Evolutionary conservation across 2,888 invertebrate species (phyloP).

Genomic region (Andrena dorsata): DNA sequence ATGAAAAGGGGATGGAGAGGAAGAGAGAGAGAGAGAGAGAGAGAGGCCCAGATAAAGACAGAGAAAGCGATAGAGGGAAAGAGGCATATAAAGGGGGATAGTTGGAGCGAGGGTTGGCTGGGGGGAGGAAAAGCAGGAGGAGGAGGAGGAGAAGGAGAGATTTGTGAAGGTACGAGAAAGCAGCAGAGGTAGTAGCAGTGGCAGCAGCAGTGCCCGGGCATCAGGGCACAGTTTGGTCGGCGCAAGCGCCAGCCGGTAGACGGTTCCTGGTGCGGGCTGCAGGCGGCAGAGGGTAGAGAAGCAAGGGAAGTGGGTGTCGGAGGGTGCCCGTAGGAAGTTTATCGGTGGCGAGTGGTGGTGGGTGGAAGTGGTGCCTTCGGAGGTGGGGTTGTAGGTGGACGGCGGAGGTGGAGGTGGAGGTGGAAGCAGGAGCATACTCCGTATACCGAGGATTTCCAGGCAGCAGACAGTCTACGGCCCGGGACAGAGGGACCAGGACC

Average conservation of each 20-base stretch:
- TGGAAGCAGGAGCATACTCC: slow-evolving; percentile 73
- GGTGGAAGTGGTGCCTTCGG: slow-evolving; percentile 57
- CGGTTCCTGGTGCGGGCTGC: slow-evolving; percentile 72
- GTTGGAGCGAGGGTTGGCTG: slow-evolving; percentile 24
- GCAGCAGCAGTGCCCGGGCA: slow-evolving; percentile 81
- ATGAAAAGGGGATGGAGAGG: slow-evolving; percentile 17
- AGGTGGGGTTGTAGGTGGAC: slow-evolving; percentile 64
- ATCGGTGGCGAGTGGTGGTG: slow-evolving; percentile 66
- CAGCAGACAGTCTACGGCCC: slow-evolving; percentile 84
- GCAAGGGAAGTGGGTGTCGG: slow-evolving; percentile 56
- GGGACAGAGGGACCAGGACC: slow-evolving; percentile 83
- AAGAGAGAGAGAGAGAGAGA: slow-evolving; percentile 20
- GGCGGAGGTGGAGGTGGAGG: slow-evolving; percentile 62
- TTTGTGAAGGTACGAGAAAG: slow-evolving; percentile 72
- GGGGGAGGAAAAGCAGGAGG: slow-evolving; percentile 20
- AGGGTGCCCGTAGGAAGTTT: slow-evolving; percentile 70
- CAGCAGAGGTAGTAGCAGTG: slow-evolving; percentile 72
- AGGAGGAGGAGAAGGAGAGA: slow-evolving; percentile 54
- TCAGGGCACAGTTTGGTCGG: slow-evolving; percentile 80
- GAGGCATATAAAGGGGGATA: slow-evolving; percentile 25
- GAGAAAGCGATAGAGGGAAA: slow-evolving; percentile 23
- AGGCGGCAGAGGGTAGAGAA: slow-evolving; percentile 60
- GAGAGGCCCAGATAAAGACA: slow-evolving; percentile 19
- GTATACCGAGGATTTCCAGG: slow-evolving; percentile 82
- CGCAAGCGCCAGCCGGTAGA: slow-evolving; percentile 75